phyloP scores from a whole-genome alignment of 1,140 invertebrate species.

The Formica selysi region DNA sequence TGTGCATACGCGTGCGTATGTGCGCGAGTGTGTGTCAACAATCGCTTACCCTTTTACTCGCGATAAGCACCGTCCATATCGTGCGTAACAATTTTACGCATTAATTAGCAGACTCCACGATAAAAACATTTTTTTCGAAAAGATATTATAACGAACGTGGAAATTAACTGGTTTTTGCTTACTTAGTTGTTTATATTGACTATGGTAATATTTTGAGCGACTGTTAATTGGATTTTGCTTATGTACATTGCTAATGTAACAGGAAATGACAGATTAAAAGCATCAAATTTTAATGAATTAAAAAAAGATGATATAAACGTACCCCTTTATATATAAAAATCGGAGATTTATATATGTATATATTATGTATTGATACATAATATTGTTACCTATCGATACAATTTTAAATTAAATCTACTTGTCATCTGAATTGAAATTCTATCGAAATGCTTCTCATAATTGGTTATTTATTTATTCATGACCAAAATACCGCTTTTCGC shows the following conservation, averaged over 20 bases:
- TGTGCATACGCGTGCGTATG: constrained; percentile 16
- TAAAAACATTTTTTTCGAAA: constrained; percentile 9
- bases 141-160: constrained; percentile 7
- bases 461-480: constrained; percentile 4
- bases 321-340: neutral
- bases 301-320: neutral
- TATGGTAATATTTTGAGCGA: constrained; percentile 10
- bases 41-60: constrained; percentile 18
- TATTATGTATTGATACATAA: neutral
- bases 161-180: neutral
- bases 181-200: neutral
- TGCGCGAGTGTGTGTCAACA: constrained; percentile 21
- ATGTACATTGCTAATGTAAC: neutral
- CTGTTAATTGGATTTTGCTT: constrained; percentile 11
- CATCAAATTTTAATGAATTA: neutral
- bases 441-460: neutral
- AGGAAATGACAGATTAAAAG: neutral
- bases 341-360: neutral
- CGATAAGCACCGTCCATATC: constrained; percentile 61
- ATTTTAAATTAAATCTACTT: neutral
- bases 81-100: constrained; percentile 54
- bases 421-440: neutral
- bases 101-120: constrained; percentile 54
- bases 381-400: neutral
- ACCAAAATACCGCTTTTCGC: constrained; percentile 1